Conservation (phyloP, 2,797 vertebrate species). For the Smutsia temminckii region DNA sequence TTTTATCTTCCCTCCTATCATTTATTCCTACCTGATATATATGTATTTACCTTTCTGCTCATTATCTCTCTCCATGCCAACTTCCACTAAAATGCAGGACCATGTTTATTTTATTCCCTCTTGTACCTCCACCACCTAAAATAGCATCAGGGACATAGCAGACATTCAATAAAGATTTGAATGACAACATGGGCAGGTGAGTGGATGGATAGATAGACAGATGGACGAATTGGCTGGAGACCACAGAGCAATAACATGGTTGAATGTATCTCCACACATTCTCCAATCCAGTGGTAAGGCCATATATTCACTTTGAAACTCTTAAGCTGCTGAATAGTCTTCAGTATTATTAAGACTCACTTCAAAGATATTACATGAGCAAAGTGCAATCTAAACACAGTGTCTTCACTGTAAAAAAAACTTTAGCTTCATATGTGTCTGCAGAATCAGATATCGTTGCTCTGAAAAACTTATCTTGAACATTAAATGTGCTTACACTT, state of each 20-base stretch:
- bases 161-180: neutral
- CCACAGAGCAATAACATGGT: neutral
- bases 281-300: neutral
- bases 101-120: neutral
- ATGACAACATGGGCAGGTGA: neutral
- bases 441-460: neutral
- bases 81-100: neutral
- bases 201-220: neutral
- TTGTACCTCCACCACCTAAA: neutral
- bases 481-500: neutral
- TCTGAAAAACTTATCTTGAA: neutral
- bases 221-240: neutral
- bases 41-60: neutral
- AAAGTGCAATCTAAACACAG: neutral
- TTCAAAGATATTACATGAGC: neutral
- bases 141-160: neutral
- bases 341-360: neutral
- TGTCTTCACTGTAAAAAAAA: neutral
- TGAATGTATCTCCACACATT: neutral
- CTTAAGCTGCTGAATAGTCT: neutral
- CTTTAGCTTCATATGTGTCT: neutral
- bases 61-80: neutral
- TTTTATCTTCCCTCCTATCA: neutral
- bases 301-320: neutral
- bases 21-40: neutral